Evolutionary conservation across 2,888 invertebrate genomes (phyloP), one percentile per base, ranked within the genome.

Genomic region (Morpho helenor): DNA sequence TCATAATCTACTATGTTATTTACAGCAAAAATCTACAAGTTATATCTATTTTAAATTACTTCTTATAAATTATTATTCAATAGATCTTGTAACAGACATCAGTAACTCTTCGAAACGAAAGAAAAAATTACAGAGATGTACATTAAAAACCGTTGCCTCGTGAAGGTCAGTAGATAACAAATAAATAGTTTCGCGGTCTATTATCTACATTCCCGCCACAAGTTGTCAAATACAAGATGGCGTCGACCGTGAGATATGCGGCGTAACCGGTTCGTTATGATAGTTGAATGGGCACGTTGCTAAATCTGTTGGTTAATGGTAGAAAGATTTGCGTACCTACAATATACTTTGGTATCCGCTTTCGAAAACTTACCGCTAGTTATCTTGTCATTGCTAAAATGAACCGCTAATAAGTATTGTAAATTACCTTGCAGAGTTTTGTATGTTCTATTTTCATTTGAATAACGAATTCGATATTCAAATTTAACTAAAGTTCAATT

Each of bases 161-260:
- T 55, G 58, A 61, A 58, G 61, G 61, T 61, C 55, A 57, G 52
- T 44, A 55, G 44, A 61, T 52, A 31, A n/a, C 31, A 44, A 57
- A 57, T 58, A 58, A 61, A 58, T 52, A 46, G 52, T 56, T 58
- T 51, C 43, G 45, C 46, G 49, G 59, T 47, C 42, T 51, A 61
- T 59, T 56, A 59, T 56, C 54, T 48, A 42, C 59, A 59, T 62
- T 62, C 62, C 51, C 54, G 54, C 9, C 42, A 45, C 45, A 16
- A 54, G 47, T 59, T 54, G 62, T 59, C 59, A 59, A 59, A 53
- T 47, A 57, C 52, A 57, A 54, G 57, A 60, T 57, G 62, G 60
- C 62, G 76, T 64, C 71, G 75, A 41, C 76, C 75, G 73, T 80
- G 77, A 79, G 77, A 73, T 74, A 76, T 69, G 66, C 64, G 64